A percentile compares a stretch with the other conserved stretches of the same genome.
These are phyloP conservation scores for Craterocephalus amniculus DNA, from an alignment of 2,797 vertebrate species.

Conservation along the genomic window DNA sequence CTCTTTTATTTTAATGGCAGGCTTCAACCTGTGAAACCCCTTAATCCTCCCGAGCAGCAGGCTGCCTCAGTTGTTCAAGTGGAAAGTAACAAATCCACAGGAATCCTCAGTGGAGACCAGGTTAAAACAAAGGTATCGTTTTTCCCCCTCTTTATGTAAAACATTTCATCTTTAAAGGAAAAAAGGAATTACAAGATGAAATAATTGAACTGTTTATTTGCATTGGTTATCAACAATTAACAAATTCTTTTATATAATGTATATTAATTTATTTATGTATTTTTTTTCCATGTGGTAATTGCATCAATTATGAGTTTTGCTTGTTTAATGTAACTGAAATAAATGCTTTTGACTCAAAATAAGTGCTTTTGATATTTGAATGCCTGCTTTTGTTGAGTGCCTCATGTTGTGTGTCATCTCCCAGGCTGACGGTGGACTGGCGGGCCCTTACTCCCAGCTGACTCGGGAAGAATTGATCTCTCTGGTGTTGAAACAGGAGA, in stretches of 20 bases:
- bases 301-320: too few relatives aligned
- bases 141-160: not conserved
- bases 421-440: constrained; percentile 43
- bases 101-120: constrained; percentile 33
- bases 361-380: not conserved
- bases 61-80: constrained; percentile 54
- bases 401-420: not conserved
- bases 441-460: constrained; percentile 89
- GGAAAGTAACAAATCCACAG: constrained; percentile 50
- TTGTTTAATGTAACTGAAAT: too few relatives aligned
- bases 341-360: too few relatives aligned
- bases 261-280: too few relatives aligned
- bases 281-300: too few relatives aligned
- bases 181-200: too few relatives aligned
- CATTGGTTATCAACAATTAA: not conserved
- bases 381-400: not conserved
- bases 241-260: too few relatives aligned
- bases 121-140: constrained; percentile 66
- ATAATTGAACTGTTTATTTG: too few relatives aligned
- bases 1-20: constrained; percentile 70
- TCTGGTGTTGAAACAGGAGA: constrained; percentile 90
- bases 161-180: not conserved
- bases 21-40: constrained; percentile 92
- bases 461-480: constrained; percentile 91
- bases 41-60: constrained; percentile 82